Percentiles rank a stretch among this genome's conserved stretches.
phyloP scores from a whole-genome alignment of 2,113 vertebrate species.

The Acinonyx jubatus region DNA sequence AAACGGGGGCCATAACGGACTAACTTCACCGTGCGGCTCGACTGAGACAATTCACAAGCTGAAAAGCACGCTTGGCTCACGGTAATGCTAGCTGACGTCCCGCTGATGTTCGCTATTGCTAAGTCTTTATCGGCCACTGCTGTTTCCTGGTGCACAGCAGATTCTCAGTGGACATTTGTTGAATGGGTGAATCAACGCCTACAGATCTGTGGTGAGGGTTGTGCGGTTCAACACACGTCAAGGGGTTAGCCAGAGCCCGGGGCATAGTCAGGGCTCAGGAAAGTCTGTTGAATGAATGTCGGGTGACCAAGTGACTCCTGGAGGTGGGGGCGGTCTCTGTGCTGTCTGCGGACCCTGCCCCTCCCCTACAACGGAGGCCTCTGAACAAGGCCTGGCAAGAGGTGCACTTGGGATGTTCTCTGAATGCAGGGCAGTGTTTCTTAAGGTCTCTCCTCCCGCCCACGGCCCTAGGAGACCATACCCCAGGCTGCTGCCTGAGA shows the following conservation, averaged over 20 bases:
- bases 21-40: not conserved
- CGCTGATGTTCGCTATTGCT: not conserved
- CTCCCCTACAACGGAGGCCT: not conserved
- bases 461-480: conserved; percentile 29
- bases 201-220: not conserved
- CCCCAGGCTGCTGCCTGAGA: conserved; percentile 62
- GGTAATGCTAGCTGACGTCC: not conserved
- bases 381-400: not conserved
- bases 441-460: not conserved
- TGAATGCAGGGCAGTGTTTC: not conserved
- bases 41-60: not conserved
- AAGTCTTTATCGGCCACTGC: not conserved
- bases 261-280: not conserved
- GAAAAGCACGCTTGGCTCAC: not conserved
- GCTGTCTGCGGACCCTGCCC: not conserved
- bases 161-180: not conserved
- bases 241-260: not conserved
- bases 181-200: not conserved
- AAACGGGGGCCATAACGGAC: not conserved
- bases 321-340: not conserved
- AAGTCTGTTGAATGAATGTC: not conserved
- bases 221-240: accelerated
- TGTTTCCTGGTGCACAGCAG: not conserved
- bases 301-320: not conserved
- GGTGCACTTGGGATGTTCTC: not conserved